These are phyloP conservation scores for Callyntrura guangdongensis DNA, from an alignment of 2,888 invertebrate species.

Conservation along the genomic window DNA sequence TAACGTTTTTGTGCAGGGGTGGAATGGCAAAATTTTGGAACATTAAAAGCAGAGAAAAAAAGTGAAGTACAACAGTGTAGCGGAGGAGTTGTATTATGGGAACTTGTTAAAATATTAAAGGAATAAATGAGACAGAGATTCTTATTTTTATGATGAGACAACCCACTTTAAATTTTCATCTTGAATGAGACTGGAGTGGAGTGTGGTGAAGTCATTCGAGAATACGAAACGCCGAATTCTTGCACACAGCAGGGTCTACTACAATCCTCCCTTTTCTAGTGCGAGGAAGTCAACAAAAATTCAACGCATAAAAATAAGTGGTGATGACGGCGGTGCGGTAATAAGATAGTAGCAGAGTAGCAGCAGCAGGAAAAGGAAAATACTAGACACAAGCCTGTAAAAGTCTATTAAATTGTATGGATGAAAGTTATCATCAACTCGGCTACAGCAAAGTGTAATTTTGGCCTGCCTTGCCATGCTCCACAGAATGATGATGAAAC, in stretches of 20 bases:
- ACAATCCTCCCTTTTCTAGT: background rate
- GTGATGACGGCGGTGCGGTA: background rate
- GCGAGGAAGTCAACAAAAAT: background rate
- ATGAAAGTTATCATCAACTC: constrained; percentile 31
- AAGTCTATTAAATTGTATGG: constrained; percentile 52
- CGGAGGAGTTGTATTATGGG: constrained; percentile 9
- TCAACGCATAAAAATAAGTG: constrained; percentile 22
- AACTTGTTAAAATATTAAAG: constrained; percentile 66
- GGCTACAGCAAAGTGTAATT: constrained; percentile 44
- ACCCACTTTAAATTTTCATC: constrained; percentile 64
- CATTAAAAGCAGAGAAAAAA: constrained; percentile 23
- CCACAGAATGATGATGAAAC: constrained; percentile 42
- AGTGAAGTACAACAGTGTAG: constrained; percentile 10
- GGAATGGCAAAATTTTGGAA: constrained; percentile 27
- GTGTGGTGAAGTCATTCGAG: background rate
- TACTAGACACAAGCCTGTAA: background rate
- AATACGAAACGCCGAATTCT: constrained; percentile 10
- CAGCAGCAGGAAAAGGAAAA: constrained; percentile 28
- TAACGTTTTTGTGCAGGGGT: background rate
- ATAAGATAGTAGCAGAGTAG: background rate
- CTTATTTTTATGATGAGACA: constrained; percentile 57
- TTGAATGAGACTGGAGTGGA: constrained; percentile 35
- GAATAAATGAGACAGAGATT: constrained; percentile 60
- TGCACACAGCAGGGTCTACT: background rate
- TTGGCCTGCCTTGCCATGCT: constrained; percentile 28